Base-by-base conservation (phyloP, 2,113 vertebrate species). In the Suncus etruscus region DNA sequence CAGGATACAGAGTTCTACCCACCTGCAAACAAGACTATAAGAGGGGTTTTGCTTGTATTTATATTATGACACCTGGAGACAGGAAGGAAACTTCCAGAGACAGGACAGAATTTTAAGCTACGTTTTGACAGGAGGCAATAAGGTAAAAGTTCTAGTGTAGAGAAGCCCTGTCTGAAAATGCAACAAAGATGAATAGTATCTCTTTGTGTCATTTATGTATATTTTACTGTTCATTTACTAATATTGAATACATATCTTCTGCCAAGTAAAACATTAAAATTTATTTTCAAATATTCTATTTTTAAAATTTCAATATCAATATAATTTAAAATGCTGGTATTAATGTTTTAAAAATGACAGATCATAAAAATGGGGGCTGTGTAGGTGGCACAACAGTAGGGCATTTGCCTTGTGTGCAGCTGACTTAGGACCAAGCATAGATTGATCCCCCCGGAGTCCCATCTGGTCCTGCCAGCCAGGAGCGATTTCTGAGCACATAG, bases 41-140 rank as follows among this genome's bases (percentile, higher is more conserved):
- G 4, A 45, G 77, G 58, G 16, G 15, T 15, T 93, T 39, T 69
- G 73, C 79, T 81, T 61, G 61, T 80, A 78, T 90, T 94, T 94
- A 69, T 85, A 73, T 8, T 20, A 11, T 16, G 27, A 72, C 66
- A 87, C 50, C 51, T 48, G 83, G n/a, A 88, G 83, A 83, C 72
- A 14, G 27, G 48, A 83, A 86, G 14, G 45, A 88, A 88, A 61
- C 24, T 78, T 81, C 50, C 29, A 68, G 54, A 77, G 54, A 73
- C 11, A 48, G 61, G 24, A 39, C 39, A 39, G n/a, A 79, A 48
- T 68, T 61, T 1, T 32, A 50, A 80, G 76, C 31, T n/a, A 48
- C 73, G 63, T 87, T 91, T 73, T 82, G 22, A 70, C 22, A 82
- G 47, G 31, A 66, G 86, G 29, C 15, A 91, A 63, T 66, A 51